phyloP scores from a whole-genome alignment of 2,888 invertebrate genomes.

The Buathra laborator region DNA sequence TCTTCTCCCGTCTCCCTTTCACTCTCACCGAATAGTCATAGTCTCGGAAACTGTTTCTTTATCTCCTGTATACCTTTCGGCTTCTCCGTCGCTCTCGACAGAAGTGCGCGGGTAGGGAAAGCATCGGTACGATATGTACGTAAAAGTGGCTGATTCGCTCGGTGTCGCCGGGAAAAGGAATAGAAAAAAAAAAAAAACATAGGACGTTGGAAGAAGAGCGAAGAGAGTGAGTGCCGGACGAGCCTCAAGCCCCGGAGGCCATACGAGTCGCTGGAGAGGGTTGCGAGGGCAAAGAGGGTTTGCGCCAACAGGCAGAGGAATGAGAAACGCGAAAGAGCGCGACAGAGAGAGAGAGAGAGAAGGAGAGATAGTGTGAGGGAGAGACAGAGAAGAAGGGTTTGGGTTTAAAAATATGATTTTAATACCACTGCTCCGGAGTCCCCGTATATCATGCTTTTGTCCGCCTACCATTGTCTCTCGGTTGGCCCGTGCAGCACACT shows the following conservation, averaged over 20 bases:
- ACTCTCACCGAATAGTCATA: conserved; percentile 5
- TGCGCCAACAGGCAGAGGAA: not conserved
- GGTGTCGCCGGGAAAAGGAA: conserved; percentile 20
- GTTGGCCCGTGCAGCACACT: conserved; percentile 75
- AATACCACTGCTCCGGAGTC: conserved; percentile 82
- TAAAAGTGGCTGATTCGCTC: conserved; percentile 48
- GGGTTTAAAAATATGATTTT: conserved; percentile 84
- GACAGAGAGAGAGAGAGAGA: conserved; percentile 24
- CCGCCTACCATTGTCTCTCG: conserved; percentile 83
- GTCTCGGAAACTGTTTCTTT: conserved; percentile 7
- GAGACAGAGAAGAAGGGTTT: conserved; percentile 56
- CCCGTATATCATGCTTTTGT: conserved; percentile 84
- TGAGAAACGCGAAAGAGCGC: not conserved
- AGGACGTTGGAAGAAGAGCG: conserved; percentile 9
- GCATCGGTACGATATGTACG: conserved; percentile 39
- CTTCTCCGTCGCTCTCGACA: not conserved
- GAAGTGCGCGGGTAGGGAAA: not conserved
- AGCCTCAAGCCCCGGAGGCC: conserved; percentile 16
- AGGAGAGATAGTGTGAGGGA: conserved; percentile 25
- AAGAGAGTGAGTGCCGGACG: conserved; percentile 41
- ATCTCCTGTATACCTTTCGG: not conserved
- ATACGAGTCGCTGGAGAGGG: conserved; percentile 15
- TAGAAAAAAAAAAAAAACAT: conserved; percentile 21
- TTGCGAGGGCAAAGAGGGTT: conserved; percentile 18
- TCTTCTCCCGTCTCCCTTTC: conserved; percentile 27